phyloP scores from a whole-genome alignment of 2,797 vertebrate species.

The Ispidina lecontei region DNA sequence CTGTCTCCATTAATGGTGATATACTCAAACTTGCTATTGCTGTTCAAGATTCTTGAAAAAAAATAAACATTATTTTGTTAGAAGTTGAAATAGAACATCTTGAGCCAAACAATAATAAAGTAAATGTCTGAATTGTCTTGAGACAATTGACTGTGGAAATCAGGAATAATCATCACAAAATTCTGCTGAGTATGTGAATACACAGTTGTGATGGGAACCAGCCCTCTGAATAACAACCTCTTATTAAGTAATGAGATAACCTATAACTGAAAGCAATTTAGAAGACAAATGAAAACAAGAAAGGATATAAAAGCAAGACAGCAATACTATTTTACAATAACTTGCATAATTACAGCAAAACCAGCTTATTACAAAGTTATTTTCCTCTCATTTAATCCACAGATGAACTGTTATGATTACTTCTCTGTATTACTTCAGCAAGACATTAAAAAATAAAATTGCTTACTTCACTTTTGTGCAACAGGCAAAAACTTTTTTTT shows the following conservation, averaged over 20 bases:
- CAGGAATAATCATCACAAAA: background rate
- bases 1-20: background rate
- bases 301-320: background rate
- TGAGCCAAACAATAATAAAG: background rate
- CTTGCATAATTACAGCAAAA: background rate
- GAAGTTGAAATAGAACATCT: background rate
- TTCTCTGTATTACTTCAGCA: background rate
- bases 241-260: background rate
- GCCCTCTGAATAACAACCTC: background rate
- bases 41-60: background rate
- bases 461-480: background rate
- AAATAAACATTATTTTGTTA: background rate
- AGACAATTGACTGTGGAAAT: background rate
- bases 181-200: background rate
- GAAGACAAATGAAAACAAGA: background rate
- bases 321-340: background rate
- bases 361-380: background rate
- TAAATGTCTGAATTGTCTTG: background rate
- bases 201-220: background rate
- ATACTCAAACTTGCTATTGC: background rate
- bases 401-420: background rate
- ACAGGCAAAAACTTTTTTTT: background rate
- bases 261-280: background rate
- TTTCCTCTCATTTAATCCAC: background rate
- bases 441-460: background rate